phyloP scores from a whole-genome alignment of 1,140 invertebrate species.

The Papilio xuthus region DNA sequence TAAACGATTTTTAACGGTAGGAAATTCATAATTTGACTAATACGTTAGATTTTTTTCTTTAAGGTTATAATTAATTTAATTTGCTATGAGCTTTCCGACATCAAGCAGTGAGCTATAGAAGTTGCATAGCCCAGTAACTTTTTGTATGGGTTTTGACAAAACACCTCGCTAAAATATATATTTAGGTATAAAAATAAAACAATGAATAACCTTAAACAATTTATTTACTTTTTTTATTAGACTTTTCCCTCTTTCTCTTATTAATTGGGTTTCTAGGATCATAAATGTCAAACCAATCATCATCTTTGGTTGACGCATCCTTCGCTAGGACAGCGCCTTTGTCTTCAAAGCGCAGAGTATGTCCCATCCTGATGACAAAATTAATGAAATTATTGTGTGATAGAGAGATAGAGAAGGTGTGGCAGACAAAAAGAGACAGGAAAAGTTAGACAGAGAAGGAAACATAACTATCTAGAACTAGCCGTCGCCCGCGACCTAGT shows the following conservation, averaged over 20 bases:
- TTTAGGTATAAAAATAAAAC: conserved; percentile 30
- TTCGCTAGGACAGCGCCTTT: conserved; percentile 91
- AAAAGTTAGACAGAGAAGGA: not conserved
- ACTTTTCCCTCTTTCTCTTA: conserved; percentile 89
- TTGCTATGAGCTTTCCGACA: conserved; percentile 27
- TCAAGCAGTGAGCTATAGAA: not conserved
- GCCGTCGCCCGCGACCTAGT: too few species aligned
- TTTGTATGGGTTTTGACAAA: too few species aligned
- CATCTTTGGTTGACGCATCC: conserved; percentile 96
- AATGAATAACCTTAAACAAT: conserved; percentile 35
- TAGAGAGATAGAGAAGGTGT: not conserved
- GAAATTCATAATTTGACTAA: conserved; percentile 15
- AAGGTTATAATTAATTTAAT: not conserved
- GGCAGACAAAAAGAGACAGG: not conserved
- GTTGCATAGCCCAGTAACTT: too few species aligned
- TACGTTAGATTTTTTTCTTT: conserved; percentile 14
- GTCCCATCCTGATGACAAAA: conserved; percentile 86
- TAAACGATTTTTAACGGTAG: conserved; percentile 17
- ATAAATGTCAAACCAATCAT: conserved; percentile 98
- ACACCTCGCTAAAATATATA: too few species aligned
- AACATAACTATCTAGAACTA: not conserved
- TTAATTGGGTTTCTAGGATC: conserved; percentile 98
- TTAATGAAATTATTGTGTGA: not conserved
- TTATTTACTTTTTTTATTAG: conserved; percentile 65
- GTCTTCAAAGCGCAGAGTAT: conserved; percentile 91